These are phyloP conservation scores for Cheumatopsyche charites DNA, from an alignment of 1,140 invertebrate genomes.

Conservation along the genomic window DNA sequence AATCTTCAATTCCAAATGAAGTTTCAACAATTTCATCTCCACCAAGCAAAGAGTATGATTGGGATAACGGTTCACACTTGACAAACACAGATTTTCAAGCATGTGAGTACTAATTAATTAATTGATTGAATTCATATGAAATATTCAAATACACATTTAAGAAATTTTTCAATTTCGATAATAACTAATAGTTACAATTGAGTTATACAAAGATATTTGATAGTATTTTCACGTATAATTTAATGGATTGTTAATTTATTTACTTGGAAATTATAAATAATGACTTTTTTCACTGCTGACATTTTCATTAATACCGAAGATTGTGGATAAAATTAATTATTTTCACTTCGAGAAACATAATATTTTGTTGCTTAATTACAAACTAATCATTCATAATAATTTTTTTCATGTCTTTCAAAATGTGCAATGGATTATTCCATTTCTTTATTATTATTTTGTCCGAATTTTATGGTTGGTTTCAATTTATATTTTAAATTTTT, in stretches of 20 bases:
- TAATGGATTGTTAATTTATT: too few relatives aligned
- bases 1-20: constrained; percentile 49
- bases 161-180: not conserved
- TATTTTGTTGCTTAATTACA: constrained; percentile 1
- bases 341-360: too few relatives aligned
- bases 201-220: too few relatives aligned
- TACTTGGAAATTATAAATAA: too few relatives aligned
- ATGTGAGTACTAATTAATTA: constrained; percentile 53
- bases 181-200: too few relatives aligned
- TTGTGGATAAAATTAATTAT: too few relatives aligned
- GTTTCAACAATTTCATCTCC: constrained; percentile 51
- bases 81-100: constrained; percentile 57
- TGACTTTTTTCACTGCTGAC: too few relatives aligned
- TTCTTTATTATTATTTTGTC: constrained; percentile 34
- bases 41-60: constrained; percentile 30
- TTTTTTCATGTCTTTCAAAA: constrained; percentile 61
- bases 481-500: constrained; percentile 38
- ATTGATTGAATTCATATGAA: too few relatives aligned
- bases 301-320: too few relatives aligned
- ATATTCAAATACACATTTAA: constrained; percentile 1
- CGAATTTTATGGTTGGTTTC: constrained; percentile 45
- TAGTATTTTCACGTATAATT: too few relatives aligned
- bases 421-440: constrained; percentile 39
- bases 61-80: constrained; percentile 49
- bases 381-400: constrained; percentile 1